Conservation (phyloP, 2,113 vertebrate genomes). For the Fregetta grallaria region DNA sequence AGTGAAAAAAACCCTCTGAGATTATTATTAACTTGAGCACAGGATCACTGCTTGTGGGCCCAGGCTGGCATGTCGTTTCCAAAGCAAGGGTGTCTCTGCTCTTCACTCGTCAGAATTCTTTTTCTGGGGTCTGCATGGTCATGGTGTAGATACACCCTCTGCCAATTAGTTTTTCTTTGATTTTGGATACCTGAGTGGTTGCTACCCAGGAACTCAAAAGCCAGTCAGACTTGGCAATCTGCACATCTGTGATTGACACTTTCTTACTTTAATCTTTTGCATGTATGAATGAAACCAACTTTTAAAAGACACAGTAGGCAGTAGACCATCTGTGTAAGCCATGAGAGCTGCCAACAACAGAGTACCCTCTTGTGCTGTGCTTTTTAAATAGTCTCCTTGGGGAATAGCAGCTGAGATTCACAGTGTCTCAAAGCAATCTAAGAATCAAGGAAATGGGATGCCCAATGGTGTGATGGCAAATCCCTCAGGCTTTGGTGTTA, state of each 20-base stretch:
- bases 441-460: conserved; percentile 30
- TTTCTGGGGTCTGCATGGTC: neutral
- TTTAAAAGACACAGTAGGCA: conserved; percentile 21
- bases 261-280: conserved; percentile 44
- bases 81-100: neutral
- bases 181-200: neutral
- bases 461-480: conserved; percentile 10
- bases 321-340: conserved; percentile 52
- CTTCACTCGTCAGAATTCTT: neutral
- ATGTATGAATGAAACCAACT: conserved; percentile 22
- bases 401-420: conserved; percentile 24
- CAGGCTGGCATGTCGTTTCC: neutral
- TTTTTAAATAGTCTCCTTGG: conserved; percentile 43
- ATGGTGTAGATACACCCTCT: neutral
- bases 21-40: neutral
- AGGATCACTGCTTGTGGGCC: neutral
- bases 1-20: neutral
- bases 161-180: conserved; percentile 20
- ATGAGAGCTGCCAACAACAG: conserved; percentile 42
- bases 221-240: conserved; percentile 20
- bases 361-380: neutral
- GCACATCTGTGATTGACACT: conserved; percentile 29
- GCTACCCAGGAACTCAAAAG: conserved; percentile 6
- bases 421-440: conserved; percentile 2
- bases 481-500: conserved; percentile 9